These are phyloP conservation scores for Cliona cf. orientalis DNA, from an alignment of 37 sponge, comb jelly and placozoan genomes.

Conservation along the genomic window DNA sequence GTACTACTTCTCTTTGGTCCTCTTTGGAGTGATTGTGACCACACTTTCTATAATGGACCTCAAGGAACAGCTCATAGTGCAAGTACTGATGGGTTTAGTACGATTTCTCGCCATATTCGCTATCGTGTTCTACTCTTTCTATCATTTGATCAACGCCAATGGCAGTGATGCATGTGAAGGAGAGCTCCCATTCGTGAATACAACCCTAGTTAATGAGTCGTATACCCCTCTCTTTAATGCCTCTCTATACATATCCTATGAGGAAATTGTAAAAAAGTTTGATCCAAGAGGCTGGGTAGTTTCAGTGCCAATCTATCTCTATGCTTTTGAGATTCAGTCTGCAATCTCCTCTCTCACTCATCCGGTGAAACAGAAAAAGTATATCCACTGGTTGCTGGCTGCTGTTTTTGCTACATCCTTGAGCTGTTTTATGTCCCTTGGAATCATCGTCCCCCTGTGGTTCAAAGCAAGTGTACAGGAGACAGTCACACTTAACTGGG, in stretches of 20 bases:
- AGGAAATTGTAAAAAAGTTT: slow-evolving; percentile 36
- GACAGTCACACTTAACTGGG: slow-evolving; percentile 87
- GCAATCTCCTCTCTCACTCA: slow-evolving; percentile 80
- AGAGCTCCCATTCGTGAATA: no score
- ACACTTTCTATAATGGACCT: slow-evolving; percentile 71
- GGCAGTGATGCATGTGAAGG: slow-evolving; percentile 21
- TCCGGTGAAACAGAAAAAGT: slow-evolving; percentile 69
- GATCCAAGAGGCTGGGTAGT: slow-evolving; percentile 70
- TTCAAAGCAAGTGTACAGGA: slow-evolving; percentile 68
- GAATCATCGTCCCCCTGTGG: slow-evolving; percentile 77
- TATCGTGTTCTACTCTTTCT: slow-evolving; percentile 74
- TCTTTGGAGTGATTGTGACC: slow-evolving; percentile 73
- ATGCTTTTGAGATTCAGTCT: slow-evolving; percentile 78
- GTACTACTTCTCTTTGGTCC: slow-evolving; percentile 75
- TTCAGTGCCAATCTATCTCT: slow-evolving; percentile 81
- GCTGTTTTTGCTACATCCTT: slow-evolving; percentile 54
- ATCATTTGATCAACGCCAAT: slow-evolving; percentile 3
- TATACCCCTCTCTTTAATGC: not conserved
- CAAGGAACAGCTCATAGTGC: slow-evolving; percentile 83
- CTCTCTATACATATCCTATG: not conserved
- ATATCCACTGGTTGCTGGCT: slow-evolving; percentile 48
- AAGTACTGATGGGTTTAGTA: slow-evolving; percentile 71
- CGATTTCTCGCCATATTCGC: slow-evolving; percentile 66
- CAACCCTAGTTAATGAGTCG: not conserved
- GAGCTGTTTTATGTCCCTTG: slow-evolving; percentile 66